Evolutionary conservation across 2,113 vertebrate species (phyloP).

Genomic region (Carassius carassius): DNA sequence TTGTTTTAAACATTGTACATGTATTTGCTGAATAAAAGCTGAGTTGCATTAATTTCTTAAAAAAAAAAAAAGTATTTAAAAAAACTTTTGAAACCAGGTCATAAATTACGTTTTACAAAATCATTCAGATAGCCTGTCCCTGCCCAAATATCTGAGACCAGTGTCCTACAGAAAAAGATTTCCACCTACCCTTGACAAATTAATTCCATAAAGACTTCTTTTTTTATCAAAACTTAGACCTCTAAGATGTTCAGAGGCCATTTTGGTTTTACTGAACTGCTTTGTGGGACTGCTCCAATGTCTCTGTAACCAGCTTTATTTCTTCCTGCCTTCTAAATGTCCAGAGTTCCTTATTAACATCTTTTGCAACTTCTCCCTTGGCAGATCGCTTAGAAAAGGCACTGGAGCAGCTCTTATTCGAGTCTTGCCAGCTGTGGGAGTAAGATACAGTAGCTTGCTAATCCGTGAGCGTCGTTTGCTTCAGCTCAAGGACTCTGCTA

Average conservation of each 20-base stretch:
- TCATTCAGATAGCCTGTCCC: neutral
- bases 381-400: slow-evolving; percentile 33
- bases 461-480: slow-evolving; percentile 37
- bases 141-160: neutral
- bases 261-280: neutral
- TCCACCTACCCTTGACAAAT: slow-evolving; percentile 8
- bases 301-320: slow-evolving; percentile 28
- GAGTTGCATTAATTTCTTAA: neutral
- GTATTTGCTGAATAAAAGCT: neutral
- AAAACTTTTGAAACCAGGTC: neutral
- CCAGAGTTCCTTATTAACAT: slow-evolving; percentile 26
- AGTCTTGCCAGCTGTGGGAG: slow-evolving; percentile 40
- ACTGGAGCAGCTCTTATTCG: slow-evolving; percentile 20
- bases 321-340: neutral
- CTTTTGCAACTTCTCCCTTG: slow-evolving; percentile 29
- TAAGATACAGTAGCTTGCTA: slow-evolving; percentile 48
- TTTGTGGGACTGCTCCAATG: neutral
- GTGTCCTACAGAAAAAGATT: neutral
- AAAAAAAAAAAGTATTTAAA: no score
- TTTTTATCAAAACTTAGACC: neutral
- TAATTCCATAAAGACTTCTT: neutral
- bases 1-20: neutral
- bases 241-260: neutral
- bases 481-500: slow-evolving; percentile 49
- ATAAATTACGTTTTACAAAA: neutral